Evolutionary conservation across 2,888 invertebrate species (phyloP).

Genomic region (Neoascia interrupta): DNA sequence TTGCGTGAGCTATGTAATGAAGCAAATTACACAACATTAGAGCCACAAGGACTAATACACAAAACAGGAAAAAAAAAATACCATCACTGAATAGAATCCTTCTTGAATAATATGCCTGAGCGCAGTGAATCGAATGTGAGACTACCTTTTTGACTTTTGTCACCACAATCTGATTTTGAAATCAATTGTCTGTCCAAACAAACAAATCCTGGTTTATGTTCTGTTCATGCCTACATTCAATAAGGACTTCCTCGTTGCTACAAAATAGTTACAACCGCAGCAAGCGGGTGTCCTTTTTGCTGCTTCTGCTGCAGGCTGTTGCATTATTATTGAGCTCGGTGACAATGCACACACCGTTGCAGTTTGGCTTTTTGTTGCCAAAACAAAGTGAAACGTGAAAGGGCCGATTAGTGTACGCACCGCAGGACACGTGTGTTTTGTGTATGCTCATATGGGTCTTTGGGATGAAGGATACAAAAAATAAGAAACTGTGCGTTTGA

Average conservation of each 20-base stretch:
- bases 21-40: slow-evolving; percentile 68
- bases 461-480: slow-evolving; percentile 6
- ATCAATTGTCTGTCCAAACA: slow-evolving; percentile 52
- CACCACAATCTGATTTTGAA: slow-evolving; percentile 57
- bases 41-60: slow-evolving; percentile 55
- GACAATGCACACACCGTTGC: slow-evolving; percentile 36
- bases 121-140: slow-evolving; percentile 28
- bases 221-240: slow-evolving; percentile 28
- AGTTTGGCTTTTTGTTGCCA: slow-evolving; percentile 58
- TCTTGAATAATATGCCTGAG: neutral
- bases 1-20: slow-evolving; percentile 63
- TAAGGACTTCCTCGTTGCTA: slow-evolving; percentile 50
- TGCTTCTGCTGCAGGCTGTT: slow-evolving; percentile 63
- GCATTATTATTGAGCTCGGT: slow-evolving; percentile 43
- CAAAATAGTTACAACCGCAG: slow-evolving; percentile 44
- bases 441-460: slow-evolving; percentile 36
- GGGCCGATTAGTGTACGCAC: slow-evolving; percentile 64
- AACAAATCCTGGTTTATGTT: slow-evolving; percentile 34
- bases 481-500: slow-evolving; percentile 11
- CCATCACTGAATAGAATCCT: neutral
- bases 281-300: slow-evolving; percentile 52
- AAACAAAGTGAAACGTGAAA: slow-evolving; percentile 58
- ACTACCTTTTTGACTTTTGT: slow-evolving; percentile 59
- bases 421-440: slow-evolving; percentile 63
- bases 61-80: too few species aligned